A percentile compares a stretch with the other conserved stretches of the same genome.
These are phyloP conservation scores for Chlorospingus semifuscus DNA, from an alignment of 2,797 vertebrate genomes.

Conservation along the genomic window DNA sequence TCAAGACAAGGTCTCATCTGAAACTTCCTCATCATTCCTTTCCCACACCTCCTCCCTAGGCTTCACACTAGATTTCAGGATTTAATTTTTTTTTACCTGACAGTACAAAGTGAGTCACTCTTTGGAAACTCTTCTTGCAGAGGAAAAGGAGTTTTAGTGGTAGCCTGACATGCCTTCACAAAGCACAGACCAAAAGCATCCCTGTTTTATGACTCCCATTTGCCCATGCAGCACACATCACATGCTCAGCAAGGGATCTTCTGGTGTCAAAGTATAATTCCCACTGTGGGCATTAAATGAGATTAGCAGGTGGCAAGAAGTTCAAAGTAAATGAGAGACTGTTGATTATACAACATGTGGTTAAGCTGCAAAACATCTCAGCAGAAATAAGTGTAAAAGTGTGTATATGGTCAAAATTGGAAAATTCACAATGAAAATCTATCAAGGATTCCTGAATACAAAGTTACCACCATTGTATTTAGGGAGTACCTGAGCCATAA, in stretches of 20 bases:
- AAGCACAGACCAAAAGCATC: not conserved
- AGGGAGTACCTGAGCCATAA: not conserved
- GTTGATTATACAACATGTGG: not conserved
- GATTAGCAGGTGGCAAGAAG: constrained; percentile 2
- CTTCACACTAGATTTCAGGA: not conserved
- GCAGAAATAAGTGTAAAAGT: not conserved
- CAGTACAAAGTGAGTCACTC: not conserved
- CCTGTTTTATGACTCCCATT: not conserved
- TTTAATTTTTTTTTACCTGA: not conserved
- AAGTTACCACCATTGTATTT: not conserved
- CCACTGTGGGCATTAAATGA: not conserved
- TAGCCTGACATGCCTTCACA: not conserved
- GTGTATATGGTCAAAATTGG: not conserved
- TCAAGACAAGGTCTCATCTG: not conserved
- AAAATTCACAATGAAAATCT: not conserved
- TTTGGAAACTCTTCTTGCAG: not conserved
- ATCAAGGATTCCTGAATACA: not conserved
- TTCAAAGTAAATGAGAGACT: not conserved
- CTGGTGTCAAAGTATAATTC: not conserved
- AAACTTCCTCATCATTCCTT: not conserved
- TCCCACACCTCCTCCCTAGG: not conserved
- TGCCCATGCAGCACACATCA: not conserved
- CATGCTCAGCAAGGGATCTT: not conserved
- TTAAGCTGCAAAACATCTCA: not conserved
- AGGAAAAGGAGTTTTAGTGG: not conserved